Percentiles rank a stretch among this genome's conserved stretches.
Conservation (phyloP, 2,797 vertebrate genomes). For the Falco rusticolus region DNA sequence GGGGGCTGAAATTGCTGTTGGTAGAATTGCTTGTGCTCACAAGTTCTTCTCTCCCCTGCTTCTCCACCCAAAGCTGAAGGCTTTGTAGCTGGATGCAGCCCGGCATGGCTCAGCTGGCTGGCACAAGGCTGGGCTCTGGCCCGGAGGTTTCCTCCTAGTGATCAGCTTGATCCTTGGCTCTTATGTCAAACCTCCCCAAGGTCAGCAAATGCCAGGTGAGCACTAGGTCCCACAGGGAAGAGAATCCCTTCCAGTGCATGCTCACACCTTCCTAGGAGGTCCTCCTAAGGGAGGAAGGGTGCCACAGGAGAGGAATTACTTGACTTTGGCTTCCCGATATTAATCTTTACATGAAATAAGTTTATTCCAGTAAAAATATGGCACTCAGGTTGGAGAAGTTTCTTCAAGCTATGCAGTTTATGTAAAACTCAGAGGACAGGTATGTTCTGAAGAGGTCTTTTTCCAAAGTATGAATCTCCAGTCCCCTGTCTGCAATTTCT, state of each 20-base stretch:
- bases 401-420: background rate
- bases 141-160: background rate
- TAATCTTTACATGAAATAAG: slow-evolving; percentile 2
- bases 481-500: background rate
- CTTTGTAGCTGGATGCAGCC: background rate
- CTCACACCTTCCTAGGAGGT: background rate
- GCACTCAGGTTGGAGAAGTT: background rate
- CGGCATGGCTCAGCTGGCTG: background rate
- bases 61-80: background rate
- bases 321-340: background rate
- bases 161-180: background rate
- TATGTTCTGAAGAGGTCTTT: background rate
- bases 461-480: background rate
- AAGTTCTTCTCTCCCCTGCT: fast-evolving
- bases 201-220: background rate
- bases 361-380: background rate
- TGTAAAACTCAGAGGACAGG: background rate
- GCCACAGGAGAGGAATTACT: background rate
- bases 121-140: fast-evolving
- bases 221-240: background rate
- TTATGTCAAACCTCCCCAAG: background rate
- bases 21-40: too few species aligned
- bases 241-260: background rate
- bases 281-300: background rate
- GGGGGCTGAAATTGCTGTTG: background rate